Evolutionary conservation across 2,888 invertebrate genomes (phyloP), one percentile per base, ranked within the genome.

Genomic region (Amphipoea lucens): DNA sequence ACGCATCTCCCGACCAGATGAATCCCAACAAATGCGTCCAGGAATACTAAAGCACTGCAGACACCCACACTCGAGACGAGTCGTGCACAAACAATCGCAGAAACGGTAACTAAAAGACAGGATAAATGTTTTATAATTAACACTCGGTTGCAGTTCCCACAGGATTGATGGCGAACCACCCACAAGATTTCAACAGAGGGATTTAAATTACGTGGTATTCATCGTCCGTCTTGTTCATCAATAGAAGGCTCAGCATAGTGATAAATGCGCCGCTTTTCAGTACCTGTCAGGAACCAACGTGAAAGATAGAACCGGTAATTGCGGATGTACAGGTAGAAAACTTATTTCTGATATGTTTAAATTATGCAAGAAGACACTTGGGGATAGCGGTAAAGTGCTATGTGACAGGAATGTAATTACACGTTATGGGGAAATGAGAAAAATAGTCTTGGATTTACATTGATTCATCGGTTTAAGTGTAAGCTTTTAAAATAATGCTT

Each of bases 261-360:
- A 95, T 95, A 94, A 95, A 96, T 96, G 94, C 91, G 87, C 89
- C 79, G 92, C 94, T 94, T 95, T 95, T 95, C 94, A 95, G 90
- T 90, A 86, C 91, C 90, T 88, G 89, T 89, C 89, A 89, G 92
- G 91, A 90, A 89, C 86, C 91, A 90, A 93, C 91, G 90, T 92
- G 91, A 91, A 91, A 92, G 93, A 94, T 93, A 92, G 91, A 91
- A 91, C 87, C 90, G 90, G 92, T 94, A 93, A 94, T 94, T 94
- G 93, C 87, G 85, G 85, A 87, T 88, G 85, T 82, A 86, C 76
- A 70, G 70, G 76, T 75, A 86, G 84, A 87, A 86, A 79, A 85
- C 86, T 81, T 86, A 87, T 84, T 89, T 83, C 81, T 89, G 74
- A 83, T 83, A 77, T 78, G 85, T 82, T 87, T 86, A 87, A 87